A percentile compares a stretch with the other conserved stretches of the same genome.
Conservation (phyloP, 2,113 vertebrate species). For the Cavia porcellus region DNA sequence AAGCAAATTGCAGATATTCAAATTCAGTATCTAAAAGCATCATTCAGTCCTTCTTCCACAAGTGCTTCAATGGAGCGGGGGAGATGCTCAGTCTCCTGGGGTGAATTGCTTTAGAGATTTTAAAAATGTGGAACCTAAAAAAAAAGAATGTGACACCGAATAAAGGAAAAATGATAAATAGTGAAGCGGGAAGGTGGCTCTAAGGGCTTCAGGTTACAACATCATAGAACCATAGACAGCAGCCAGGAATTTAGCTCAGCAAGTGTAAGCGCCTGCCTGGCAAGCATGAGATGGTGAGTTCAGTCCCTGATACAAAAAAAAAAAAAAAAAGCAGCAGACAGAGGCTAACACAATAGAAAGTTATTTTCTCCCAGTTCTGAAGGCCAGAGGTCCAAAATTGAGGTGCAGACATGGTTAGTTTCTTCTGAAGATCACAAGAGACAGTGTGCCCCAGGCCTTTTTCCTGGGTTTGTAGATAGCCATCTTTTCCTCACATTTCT, state of each 20-base stretch:
- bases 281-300: too few species aligned
- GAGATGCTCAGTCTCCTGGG: background rate
- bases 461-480: background rate
- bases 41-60: background rate
- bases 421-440: background rate
- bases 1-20: background rate
- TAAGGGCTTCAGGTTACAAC: too few species aligned
- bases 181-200: too few species aligned
- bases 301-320: too few species aligned
- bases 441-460: background rate
- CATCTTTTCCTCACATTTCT: background rate
- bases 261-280: too few species aligned
- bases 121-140: too few species aligned
- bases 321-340: too few species aligned
- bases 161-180: too few species aligned
- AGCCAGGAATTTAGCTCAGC: too few species aligned
- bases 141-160: too few species aligned
- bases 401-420: background rate
- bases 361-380: background rate
- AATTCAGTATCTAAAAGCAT: background rate
- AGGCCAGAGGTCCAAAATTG: background rate
- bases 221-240: too few species aligned
- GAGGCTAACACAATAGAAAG: background rate
- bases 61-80: background rate
- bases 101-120: background rate